These are phyloP conservation scores for Phenacoccus solenopsis DNA, from an alignment of 1,140 invertebrate species.

Conservation along the genomic window DNA sequence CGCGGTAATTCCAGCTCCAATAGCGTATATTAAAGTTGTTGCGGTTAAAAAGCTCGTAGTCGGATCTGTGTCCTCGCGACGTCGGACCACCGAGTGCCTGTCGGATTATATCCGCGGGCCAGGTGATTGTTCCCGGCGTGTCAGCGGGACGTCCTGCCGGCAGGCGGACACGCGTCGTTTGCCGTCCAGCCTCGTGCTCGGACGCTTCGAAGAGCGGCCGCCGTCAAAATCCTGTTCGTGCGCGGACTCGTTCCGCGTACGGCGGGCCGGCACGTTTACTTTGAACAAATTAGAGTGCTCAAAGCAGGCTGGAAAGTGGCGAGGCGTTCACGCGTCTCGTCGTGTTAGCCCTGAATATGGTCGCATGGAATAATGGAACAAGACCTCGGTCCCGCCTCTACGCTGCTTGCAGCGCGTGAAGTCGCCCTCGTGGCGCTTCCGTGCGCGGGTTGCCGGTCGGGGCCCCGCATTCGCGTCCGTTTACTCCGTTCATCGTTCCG, in stretches of 20 bases:
- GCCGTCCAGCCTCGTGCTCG: conserved; percentile 37
- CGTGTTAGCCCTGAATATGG: conserved; percentile 47
- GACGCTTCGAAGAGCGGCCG: conserved; percentile 26
- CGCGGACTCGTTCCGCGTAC: conserved; percentile 45
- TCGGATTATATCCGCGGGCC: conserved; percentile 47
- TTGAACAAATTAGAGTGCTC: conserved; percentile 77
- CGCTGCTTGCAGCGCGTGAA: conserved; percentile 31
- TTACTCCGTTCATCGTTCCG: background rate
- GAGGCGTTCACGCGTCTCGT: background rate
- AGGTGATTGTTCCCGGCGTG: conserved; percentile 39
- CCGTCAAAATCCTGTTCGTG: conserved; percentile 30
- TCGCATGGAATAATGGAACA: conserved; percentile 73
- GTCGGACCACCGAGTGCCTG: conserved; percentile 37
- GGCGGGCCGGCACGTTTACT: conserved; percentile 51
- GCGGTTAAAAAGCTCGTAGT: conserved; percentile 64
- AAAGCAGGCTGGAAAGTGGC: conserved; percentile 51
- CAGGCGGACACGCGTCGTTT: conserved; percentile 31
- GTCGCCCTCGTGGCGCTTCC: conserved; percentile 25
- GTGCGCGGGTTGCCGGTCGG: conserved; percentile 33
- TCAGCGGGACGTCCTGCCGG: conserved; percentile 30
- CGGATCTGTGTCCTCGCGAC: conserved; percentile 48
- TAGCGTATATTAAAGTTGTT: conserved; percentile 79
- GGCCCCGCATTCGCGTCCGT: conserved; percentile 33
- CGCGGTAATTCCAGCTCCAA: conserved; percentile 84
- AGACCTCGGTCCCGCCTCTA: conserved; percentile 66